Evolutionary conservation across 2,113 vertebrate species (phyloP), one percentile per base, ranked within the genome.

Genomic region (Ariopsis seemanni): DNA sequence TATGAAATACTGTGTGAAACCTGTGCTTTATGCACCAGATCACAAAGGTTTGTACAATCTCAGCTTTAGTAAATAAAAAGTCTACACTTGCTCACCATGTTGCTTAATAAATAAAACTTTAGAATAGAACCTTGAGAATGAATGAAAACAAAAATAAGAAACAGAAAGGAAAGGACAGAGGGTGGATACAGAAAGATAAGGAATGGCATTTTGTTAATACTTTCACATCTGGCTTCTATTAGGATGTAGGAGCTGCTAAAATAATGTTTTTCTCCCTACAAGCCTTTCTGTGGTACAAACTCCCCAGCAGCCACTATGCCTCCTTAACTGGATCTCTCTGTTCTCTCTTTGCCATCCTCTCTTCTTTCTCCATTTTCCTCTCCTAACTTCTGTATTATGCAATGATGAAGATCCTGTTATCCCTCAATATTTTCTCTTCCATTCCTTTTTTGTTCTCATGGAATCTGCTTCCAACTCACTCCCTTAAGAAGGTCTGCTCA

Each of bases 201-300:
- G 92, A 92, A 91, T 91, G 91, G 92, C 91, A 93, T 95, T 42
- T 95, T 93, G 94, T 94, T 95, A 94, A 94, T 95, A 93, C 91
- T 89, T 86, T 90, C 93, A 96, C 96, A 96, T 96, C 94, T 96
- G 96, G 94, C 91, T 96, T 94, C 94, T 95, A 94, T 96, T 96
- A 95, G 93, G 90, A 93, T 92, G 91, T 93, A 93, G 94, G 93
- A 94, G 94, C 94, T 93, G 87, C 95, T 96, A 95, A 95, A 96
- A 96, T 96, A 96, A 96, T 96, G 95, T 96, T 96, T 96, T 96
- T 96, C 95, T 95, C 95, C 95, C 94, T 94, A 95, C 94, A 96
- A 95, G 94, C 91, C 94, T 95, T 93, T 95, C 94, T 94, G 92
- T 94, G 94, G 95, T 95, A 95, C 96, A 96, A 96, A 96, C 95